A percentile compares a stretch with the other conserved stretches of the same genome.
phyloP scores from a whole-genome alignment of 2,888 invertebrate genomes.

The Hoplodrina blanda region DNA sequence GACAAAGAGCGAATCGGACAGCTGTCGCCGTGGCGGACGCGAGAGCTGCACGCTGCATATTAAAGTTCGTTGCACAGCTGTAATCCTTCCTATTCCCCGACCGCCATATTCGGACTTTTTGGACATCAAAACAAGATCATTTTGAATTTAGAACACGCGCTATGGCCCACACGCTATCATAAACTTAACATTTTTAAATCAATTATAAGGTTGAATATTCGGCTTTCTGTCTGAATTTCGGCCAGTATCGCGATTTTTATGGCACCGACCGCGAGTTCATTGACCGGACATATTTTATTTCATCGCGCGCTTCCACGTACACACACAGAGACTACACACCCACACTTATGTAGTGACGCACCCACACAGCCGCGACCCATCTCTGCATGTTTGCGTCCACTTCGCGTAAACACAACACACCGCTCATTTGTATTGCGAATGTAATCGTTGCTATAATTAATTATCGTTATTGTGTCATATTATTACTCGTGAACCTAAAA shows the following conservation, averaged over 20 bases:
- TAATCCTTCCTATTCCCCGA: constrained; percentile 75
- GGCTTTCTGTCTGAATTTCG: constrained; percentile 86
- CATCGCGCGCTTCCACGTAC: constrained; percentile 90
- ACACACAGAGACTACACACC: constrained; percentile 84
- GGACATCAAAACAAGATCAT: constrained; percentile 58
- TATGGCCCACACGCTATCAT: constrained; percentile 25
- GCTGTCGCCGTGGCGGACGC: constrained; percentile 76
- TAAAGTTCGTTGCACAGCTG: constrained; percentile 79
- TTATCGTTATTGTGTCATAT: constrained; percentile 75
- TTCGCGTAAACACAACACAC: constrained; percentile 85
- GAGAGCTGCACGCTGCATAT: constrained; percentile 78
- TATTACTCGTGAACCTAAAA: constrained; percentile 62
- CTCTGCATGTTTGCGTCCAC: constrained; percentile 85
- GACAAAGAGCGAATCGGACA: constrained; percentile 72
- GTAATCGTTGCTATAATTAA: constrained; percentile 81
- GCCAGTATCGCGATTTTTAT: constrained; percentile 90
- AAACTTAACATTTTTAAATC: constrained; percentile 50
- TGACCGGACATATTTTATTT: constrained; percentile 91
- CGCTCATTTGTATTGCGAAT: constrained; percentile 81
- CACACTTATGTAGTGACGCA: constrained; percentile 77
- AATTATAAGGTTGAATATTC: constrained; percentile 69
- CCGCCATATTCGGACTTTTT: constrained; percentile 67
- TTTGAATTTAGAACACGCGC: constrained; percentile 56
- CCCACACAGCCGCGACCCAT: constrained; percentile 78
- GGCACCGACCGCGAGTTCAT: constrained; percentile 89